Percentiles rank a stretch among this genome's conserved stretches.
Conservation (phyloP, 2,113 vertebrate species). For the Addax nasomaculatus region DNA sequence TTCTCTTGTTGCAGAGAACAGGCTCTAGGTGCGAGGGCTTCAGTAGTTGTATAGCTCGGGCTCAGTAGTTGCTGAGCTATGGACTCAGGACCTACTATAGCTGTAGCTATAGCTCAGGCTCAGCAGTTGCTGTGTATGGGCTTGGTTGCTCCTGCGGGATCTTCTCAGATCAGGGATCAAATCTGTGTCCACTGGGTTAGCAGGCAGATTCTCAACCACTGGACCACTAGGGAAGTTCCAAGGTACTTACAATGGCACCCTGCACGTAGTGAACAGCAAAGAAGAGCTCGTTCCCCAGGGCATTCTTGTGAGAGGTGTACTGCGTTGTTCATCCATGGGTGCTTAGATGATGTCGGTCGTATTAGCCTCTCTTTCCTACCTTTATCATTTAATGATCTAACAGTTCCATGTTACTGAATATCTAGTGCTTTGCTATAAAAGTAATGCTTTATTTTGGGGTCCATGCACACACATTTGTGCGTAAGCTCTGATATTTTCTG, state of each 20-base stretch:
- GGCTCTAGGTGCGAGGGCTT: background rate
- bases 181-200: background rate
- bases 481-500: background rate
- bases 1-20: background rate
- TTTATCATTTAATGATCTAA: background rate
- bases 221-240: background rate
- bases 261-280: accelerated
- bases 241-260: background rate
- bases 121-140: background rate
- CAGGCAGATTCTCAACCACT: background rate
- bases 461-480: accelerated
- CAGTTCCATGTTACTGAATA: background rate
- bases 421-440: background rate
- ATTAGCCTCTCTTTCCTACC: background rate
- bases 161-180: background rate
- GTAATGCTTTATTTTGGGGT: background rate
- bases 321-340: accelerated
- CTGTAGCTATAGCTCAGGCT: background rate
- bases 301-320: background rate
- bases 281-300: accelerated
- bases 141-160: background rate
- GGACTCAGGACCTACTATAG: too few species aligned
- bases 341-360: accelerated
- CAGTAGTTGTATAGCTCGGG: background rate
- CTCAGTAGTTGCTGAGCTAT: too few species aligned